Percentiles rank a stretch among this genome's conserved stretches.
phyloP scores from a whole-genome alignment of 2,797 vertebrate genomes.

The Petrocephalus sullivani region DNA sequence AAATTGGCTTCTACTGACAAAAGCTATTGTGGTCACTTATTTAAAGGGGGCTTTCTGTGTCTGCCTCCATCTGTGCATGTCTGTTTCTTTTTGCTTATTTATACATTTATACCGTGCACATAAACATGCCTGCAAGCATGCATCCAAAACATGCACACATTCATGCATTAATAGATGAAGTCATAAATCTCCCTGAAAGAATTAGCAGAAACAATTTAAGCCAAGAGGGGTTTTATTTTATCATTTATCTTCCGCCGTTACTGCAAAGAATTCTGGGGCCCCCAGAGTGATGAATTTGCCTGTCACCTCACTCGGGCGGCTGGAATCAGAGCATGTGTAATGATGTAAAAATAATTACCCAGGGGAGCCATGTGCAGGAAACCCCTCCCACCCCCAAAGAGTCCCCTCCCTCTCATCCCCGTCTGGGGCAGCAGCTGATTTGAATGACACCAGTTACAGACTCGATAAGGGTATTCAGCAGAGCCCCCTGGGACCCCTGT shows the following conservation, averaged over 20 bases:
- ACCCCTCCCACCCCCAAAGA: constrained; percentile 39
- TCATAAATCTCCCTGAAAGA: constrained; percentile 72
- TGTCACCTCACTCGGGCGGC: constrained; percentile 69
- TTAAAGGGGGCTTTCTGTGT: constrained; percentile 14
- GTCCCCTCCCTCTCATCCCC: constrained; percentile 32
- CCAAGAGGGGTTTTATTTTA: constrained; percentile 75
- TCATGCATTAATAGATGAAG: constrained; percentile 61
- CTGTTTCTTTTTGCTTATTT: constrained; percentile 22
- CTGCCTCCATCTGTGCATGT: constrained; percentile 17
- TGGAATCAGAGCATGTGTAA: constrained; percentile 76
- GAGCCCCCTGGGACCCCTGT: constrained; percentile 44
- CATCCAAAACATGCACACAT: constrained; percentile 54
- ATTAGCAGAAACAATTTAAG: constrained; percentile 80
- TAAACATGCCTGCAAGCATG: constrained; percentile 42
- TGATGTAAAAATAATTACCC: constrained; percentile 83
- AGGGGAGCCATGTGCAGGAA: constrained; percentile 59
- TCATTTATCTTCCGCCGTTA: constrained; percentile 68
- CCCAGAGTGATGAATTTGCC: constrained; percentile 73
- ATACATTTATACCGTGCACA: constrained; percentile 15
- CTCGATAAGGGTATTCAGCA: constrained; percentile 51
- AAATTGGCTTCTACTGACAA: not conserved
- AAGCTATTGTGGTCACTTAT: not conserved
- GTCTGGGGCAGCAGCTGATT: constrained; percentile 47
- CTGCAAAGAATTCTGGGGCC: constrained; percentile 52
- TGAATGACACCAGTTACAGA: constrained; percentile 67